phyloP scores from a whole-genome alignment of 2,797 vertebrate species.

The Enteromius thamalakanensis region DNA sequence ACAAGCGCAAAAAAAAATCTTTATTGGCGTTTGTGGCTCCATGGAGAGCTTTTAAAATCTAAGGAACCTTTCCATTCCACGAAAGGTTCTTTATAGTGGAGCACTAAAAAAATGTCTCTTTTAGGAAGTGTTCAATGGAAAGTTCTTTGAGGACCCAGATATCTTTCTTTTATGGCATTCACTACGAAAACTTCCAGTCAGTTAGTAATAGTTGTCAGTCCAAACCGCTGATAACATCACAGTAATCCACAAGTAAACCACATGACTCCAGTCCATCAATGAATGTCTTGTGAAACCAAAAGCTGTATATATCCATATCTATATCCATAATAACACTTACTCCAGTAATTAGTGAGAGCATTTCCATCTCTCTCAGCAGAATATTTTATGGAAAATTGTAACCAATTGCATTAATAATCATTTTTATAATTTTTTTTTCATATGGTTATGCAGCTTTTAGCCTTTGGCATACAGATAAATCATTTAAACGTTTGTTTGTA shows the following conservation, averaged over 20 bases:
- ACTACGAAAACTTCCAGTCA: background rate
- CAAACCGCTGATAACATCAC: background rate
- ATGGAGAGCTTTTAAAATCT: background rate
- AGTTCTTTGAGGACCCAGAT: background rate
- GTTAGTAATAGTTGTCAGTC: background rate
- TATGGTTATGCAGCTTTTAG: background rate
- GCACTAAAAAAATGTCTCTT: too few relatives aligned
- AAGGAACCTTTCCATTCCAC: background rate
- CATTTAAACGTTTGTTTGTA: slow-evolving; percentile 1
- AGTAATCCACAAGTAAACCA: background rate
- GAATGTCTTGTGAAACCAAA: background rate
- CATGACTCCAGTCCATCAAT: background rate
- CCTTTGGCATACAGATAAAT: slow-evolving; percentile 24
- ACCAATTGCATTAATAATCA: slow-evolving; percentile 1
- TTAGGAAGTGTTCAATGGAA: background rate
- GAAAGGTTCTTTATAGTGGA: background rate
- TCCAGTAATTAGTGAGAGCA: background rate
- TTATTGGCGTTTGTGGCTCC: background rate
- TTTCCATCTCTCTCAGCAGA: background rate
- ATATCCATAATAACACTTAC: background rate
- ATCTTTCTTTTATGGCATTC: background rate
- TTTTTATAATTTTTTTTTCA: background rate
- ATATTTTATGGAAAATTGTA: background rate
- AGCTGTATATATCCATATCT: too few relatives aligned
- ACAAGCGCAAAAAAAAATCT: slow-evolving; percentile 1